Base-by-base conservation (phyloP, 2,113 vertebrate species). In the Pterocles orientalis region DNA sequence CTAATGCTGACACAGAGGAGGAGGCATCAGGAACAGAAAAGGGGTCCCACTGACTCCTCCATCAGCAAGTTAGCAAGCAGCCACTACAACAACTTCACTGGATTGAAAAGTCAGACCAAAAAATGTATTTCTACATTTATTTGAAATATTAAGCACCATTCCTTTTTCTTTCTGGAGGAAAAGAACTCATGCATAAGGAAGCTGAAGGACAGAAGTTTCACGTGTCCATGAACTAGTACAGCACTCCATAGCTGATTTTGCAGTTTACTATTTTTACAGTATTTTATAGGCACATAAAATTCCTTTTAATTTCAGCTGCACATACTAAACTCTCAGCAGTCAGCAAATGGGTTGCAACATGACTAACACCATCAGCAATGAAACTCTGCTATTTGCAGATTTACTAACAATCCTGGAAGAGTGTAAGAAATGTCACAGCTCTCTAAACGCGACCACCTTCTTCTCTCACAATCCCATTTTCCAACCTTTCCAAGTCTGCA, bases 221-320 rank as follows among this genome's bases (percentile, higher is more conserved):
- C 91, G 83, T 58, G 83, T 77, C 86, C 94, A 96, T 92, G 86
- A 88, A 95, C 66, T 90, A 81, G 90, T 84, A 94, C 92, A 96
- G 91, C 86, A 97, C 90, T 95, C 90, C 86, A 90, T 57, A 96
- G 92, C 90, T 93, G 88, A 81, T 92, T 92, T 96, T 95, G 96
- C 92, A 96, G 90, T 29, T 94, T 78, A 90, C 92, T 95, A 88
- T 94, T 96, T 96, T 96, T 91, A 97, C 95, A 97, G 90, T 73
- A 96, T 82, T 96, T 96, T 39, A 92, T 92, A 94, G 84, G 93
- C 94, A 96, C 90, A 96, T 60, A 91, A 86, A 92, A 95, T 62
- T 91, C 80, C 86, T 94, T 90, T 84, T 73, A 9, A 92, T 91
- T 95, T 95, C 95, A 96, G 79, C 92, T 93, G 88, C 92, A 88